Evolutionary conservation across 2,113 vertebrate species (phyloP), one percentile per base, ranked within the genome.

Genomic region (Ictalurus furcatus): DNA sequence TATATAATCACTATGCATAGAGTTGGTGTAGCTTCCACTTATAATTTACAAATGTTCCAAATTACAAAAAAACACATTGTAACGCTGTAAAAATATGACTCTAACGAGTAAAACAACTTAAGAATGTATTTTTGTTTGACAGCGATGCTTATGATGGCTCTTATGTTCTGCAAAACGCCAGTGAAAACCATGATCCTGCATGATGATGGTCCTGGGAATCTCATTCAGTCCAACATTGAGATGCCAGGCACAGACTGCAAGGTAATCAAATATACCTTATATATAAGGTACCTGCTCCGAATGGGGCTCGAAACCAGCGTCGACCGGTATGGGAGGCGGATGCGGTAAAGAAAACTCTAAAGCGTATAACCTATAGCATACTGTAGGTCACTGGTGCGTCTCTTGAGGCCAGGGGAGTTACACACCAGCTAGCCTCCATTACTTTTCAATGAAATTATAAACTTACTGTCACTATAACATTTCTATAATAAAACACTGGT

Each of bases 191-290:
- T 0, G 11, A 4, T 92, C 3, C 0, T 6, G 1, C 44, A 37
- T 2, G 40, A 84, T 0, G 54, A 85, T 0, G 12, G 0, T 11
- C 5, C 28, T 23, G 79, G 2, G 87, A 0, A 69, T 37, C 88
- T 95, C 25, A 90, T 94, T 3, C 0, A 0, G 0, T 88, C 1
- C 21, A 94, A 96, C 87, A 94, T 11, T 14, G 95, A 95, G 81
- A 48, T 0, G 30, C 91, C 52, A 0, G 95, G 95, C 88, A 91
- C 56, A 61, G 95, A 96, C 85, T 94, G 94, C 81, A 2, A 48
- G 52, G 95, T 96, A 88, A 69, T 85, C 25, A 90, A 89, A 84
- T 40, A 48, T 65, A n/a, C 40, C 34, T 34, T 2, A 40, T 40
- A 40, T 40, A 40, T 40, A 40, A n/a, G n/a, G n/a, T n/a, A n/a